Conservation (phyloP, 2,797 vertebrate genomes). For the Delichon dasypus region DNA sequence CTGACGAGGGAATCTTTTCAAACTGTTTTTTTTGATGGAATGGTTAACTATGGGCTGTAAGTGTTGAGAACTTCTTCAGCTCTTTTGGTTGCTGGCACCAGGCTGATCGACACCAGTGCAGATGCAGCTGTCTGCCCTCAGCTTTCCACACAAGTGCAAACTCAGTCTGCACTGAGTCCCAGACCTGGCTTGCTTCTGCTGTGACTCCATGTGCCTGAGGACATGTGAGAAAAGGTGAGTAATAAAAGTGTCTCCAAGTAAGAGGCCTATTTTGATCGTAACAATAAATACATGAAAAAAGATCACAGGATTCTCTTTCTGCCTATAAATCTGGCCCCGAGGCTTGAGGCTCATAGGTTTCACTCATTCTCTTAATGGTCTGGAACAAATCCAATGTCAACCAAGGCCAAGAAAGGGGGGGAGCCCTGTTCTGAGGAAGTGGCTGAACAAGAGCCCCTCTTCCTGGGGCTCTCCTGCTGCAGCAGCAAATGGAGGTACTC, state of each 20-base stretch:
- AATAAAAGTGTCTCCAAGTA: constrained; percentile 19
- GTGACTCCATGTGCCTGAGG: not conserved
- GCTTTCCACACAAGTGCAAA: accelerated
- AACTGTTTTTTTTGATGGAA: not conserved
- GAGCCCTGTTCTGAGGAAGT: not conserved
- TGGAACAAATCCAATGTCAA: constrained; percentile 46
- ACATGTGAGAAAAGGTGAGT: not conserved
- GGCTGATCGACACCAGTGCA: accelerated
- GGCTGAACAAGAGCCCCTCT: not conserved
- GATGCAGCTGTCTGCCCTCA: not conserved
- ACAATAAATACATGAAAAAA: constrained; percentile 36
- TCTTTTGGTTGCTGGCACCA: not conserved
- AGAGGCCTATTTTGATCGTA: not conserved
- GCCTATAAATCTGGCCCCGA: constrained; percentile 52
- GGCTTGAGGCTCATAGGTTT: not conserved
- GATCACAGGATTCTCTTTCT: constrained; percentile 59
- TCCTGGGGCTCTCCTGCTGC: not conserved
- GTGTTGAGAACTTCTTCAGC: not conserved
- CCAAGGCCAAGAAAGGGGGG: not conserved
- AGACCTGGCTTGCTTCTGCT: not conserved
- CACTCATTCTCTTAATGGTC: constrained; percentile 1
- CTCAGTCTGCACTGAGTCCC: not conserved
- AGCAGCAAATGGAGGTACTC: not conserved
- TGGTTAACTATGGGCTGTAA: not conserved
- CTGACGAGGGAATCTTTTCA: not conserved